Base-by-base conservation (phyloP, 2,113 vertebrate genomes). In the Phaethon lepturus region DNA sequence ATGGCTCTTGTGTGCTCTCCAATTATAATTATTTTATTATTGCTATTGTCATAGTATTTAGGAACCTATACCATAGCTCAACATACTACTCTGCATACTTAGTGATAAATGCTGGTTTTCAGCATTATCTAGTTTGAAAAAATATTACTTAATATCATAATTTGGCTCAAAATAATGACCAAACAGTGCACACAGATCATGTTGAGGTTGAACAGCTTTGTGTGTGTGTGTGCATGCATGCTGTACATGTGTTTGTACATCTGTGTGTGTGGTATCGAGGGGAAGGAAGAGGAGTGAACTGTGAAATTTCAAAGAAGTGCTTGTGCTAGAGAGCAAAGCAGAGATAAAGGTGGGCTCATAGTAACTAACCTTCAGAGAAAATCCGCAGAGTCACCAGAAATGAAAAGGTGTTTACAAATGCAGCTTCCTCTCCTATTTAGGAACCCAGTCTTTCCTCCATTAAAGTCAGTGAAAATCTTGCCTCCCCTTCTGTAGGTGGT, bases 221-320 rank as follows among this genome's bases (percentile, higher is more conserved):
- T 53, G 15, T 35, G n/a, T 87, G 44, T 60, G 50, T 66, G n/a
- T 67, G 49, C 56, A 53, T 0, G 5, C 18, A 53, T 0, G 5
- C 18, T 33, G 49, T 49, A 87, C n/a, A 3, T 3, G 23, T 50
- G 20, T 44, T 85, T 50, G 31, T 55, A 53, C 7, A 2, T 81
- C n/a, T 79, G 33, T 38, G 40, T 82, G 67, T 76, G 86, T 74
- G 95, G 63, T 50, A n/a, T 14, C 82, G 52, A 97, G 67, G 93
- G 97, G 96, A 96, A 98, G 96, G 96, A 98, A 97, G 97, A 88
- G 97, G 97, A 97, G 95, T 73, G 59, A 97, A 18, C 92, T 76
- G 95, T 96, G 93, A 97, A 95, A 92, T 71, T 88, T 95, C 96
- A 91, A 91, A 95, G 93, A 95, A 96, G 23, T 17, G 23, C 86